Percentiles rank a stretch among this genome's conserved stretches.
phyloP scores from a whole-genome alignment of 2,113 vertebrate genomes.

The Thalassarche chlororhynchos region DNA sequence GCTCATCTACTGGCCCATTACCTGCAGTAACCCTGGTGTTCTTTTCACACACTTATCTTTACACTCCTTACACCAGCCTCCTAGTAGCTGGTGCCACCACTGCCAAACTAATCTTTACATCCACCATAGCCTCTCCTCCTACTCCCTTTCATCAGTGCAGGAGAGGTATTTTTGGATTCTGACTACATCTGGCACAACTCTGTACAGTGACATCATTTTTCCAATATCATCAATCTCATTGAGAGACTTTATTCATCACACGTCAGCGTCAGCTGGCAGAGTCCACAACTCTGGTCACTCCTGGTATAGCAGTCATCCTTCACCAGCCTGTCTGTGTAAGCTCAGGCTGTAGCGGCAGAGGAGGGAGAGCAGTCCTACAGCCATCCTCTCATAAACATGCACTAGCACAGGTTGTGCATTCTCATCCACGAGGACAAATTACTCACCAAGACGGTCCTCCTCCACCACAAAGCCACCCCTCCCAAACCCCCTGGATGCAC shows the following conservation, averaged over 20 bases:
- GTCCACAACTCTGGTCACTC: not conserved
- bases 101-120: not conserved
- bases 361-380: not conserved
- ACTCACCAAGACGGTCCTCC: not conserved
- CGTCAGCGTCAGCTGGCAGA: not conserved
- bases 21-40: not conserved
- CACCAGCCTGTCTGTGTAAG: not conserved
- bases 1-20: no score
- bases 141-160: not conserved
- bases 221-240: not conserved
- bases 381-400: fast-evolving
- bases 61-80: not conserved
- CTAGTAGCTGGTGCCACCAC: not conserved
- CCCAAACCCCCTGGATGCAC: not conserved
- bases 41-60: not conserved
- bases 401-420: fast-evolving
- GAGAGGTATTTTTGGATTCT: not conserved
- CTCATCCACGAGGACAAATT: not conserved
- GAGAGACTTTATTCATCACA: not conserved
- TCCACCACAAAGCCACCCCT: not conserved
- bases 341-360: not conserved
- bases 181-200: not conserved
- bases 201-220: not conserved
- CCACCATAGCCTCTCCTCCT: not conserved
- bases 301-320: not conserved